These are phyloP conservation scores for Trematocara marginatum DNA, from an alignment of 2,113 vertebrate species.

Conservation along the genomic window DNA sequence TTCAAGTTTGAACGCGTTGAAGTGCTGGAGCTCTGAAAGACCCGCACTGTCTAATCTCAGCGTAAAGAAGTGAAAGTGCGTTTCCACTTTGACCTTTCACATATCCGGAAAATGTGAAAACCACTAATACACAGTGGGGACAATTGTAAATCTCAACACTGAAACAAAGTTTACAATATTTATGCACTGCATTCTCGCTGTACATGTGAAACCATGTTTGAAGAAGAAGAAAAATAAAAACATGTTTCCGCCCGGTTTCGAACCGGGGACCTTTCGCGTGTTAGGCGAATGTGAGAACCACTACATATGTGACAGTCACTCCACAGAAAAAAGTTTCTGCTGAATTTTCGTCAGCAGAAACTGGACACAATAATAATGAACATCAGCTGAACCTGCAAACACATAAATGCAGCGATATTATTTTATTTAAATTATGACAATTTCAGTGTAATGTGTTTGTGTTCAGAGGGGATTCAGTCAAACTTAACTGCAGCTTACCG, in stretches of 20 bases:
- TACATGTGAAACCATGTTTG: too few species aligned
- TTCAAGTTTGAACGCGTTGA: neutral
- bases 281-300: conserved; percentile 93
- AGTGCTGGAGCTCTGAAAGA: neutral
- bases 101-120: neutral
- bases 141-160: neutral
- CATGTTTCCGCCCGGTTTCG: conserved; percentile 88
- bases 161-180: neutral
- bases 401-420: neutral
- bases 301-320: conserved; percentile 65
- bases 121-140: neutral
- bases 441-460: neutral
- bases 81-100: neutral
- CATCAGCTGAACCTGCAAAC: neutral
- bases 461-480: neutral
- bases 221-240: neutral
- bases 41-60: accelerated
- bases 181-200: too few species aligned
- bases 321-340: too few species aligned
- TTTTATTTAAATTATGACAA: neutral
- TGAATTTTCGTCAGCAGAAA: neutral
- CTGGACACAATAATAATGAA: neutral
- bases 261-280: conserved; percentile 92
- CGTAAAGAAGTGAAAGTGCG: neutral
- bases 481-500: neutral